Evolutionary conservation across 2,888 invertebrate species (phyloP).

Genomic region (Galerucella pusilla): DNA sequence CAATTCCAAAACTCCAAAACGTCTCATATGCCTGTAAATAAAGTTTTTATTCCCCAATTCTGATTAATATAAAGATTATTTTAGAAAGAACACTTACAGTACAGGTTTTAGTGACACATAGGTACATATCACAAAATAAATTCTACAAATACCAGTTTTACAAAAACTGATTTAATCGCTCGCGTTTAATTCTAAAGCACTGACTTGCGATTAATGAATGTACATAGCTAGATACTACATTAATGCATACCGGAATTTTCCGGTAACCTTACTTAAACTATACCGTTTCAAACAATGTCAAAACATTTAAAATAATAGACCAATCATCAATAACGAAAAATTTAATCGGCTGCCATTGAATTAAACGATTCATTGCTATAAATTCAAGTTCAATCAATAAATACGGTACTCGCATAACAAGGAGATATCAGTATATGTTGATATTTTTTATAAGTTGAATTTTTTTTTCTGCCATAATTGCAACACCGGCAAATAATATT

Average conservation of each 20-base stretch:
- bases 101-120: too few relatives aligned
- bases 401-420: conserved; percentile 20
- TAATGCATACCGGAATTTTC: conserved; percentile 13
- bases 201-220: not conserved
- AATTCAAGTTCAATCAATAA: conserved; percentile 38
- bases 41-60: too few relatives aligned
- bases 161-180: not conserved
- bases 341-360: conserved; percentile 25
- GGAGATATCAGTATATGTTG: not conserved
- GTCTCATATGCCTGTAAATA: too few relatives aligned
- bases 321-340: conserved; percentile 27
- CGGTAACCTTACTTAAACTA: conserved; percentile 22
- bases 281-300: conserved; percentile 26
- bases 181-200: not conserved
- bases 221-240: not conserved
- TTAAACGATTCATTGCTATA: conserved; percentile 23
- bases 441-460: not conserved
- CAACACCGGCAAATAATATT: too few relatives aligned
- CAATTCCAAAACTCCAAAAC: not conserved
- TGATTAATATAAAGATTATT: too few relatives aligned
- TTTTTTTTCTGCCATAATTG: too few relatives aligned
- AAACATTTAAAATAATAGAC: conserved; percentile 15
- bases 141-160: not conserved
- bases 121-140: too few relatives aligned
- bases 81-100: too few relatives aligned